Evolutionary conservation across 2,113 vertebrate genomes (phyloP), one percentile per base, ranked within the genome.

Genomic region (Propithecus coquereli): DNA sequence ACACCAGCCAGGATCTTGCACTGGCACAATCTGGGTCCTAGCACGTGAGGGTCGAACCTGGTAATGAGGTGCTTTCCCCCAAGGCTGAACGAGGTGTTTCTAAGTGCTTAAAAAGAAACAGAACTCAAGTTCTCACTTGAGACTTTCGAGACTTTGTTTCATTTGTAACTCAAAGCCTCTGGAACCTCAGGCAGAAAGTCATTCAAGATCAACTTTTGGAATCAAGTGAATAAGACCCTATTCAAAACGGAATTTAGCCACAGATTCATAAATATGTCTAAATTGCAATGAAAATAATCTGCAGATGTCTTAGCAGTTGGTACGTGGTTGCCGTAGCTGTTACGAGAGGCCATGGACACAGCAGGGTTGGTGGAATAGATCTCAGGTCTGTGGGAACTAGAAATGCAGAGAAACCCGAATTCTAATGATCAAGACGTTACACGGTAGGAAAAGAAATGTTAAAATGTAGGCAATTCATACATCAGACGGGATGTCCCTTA

Each of bases 321-420:
- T 27, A 17, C 8, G 0, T 18, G 30, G 50, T 32, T 17, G 34
- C 52, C 22, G 8, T 1, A 22, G 66, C 27, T 32, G 18, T 10
- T 14, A 7, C 1, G 1, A 76, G 40, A 47, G 25, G 30, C 45
- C 7, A 30, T 9, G 18, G 34, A 7, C 13, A 32, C 1, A 0
- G 20, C 20, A 54, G 54, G 23, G 14, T 57, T 22, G 40, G 47
- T 52, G 59, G 57, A 54, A 23, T 4, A 27, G 83, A 25, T 52
- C 34, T 52, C 22, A 11, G 71, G 32, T 65, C 50, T 16, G 8
- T 37, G 4, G 27, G 40, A 61, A 8, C 70, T 8, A 61, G 32
- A 37, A 13, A 16, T 20, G 13, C 34, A 45, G 40, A 22, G 20
- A 3, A 27, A 3, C 43, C 6, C 1, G 73, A 34, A 25, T 18